A percentile compares a stretch with the other conserved stretches of the same genome.
phyloP scores from a whole-genome alignment of 2,888 invertebrate species.

The Himalopsyche tibetana region DNA sequence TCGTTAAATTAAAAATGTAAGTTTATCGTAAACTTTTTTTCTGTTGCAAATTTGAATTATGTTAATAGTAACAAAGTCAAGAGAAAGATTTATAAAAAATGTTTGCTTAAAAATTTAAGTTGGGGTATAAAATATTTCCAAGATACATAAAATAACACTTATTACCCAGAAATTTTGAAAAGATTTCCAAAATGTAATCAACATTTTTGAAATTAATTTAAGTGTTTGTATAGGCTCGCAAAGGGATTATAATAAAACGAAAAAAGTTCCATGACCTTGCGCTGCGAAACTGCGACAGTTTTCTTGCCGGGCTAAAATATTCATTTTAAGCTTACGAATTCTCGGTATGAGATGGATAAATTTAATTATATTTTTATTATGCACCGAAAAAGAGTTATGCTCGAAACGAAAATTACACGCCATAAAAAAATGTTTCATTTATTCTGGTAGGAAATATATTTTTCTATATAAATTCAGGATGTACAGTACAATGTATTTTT shows the following conservation, averaged over 20 bases:
- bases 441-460: neutral
- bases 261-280: conserved; percentile 17
- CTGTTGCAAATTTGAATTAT: no score
- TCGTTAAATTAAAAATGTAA: no score
- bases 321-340: conserved; percentile 12
- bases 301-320: neutral
- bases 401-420: neutral
- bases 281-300: neutral
- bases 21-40: no score
- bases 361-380: conserved; percentile 34
- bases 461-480: neutral
- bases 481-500: no score
- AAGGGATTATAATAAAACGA: conserved; percentile 29
- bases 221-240: conserved; percentile 30
- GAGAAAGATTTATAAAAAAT: neutral
- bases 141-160: conserved; percentile 26
- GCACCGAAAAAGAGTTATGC: conserved; percentile 16
- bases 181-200: conserved; percentile 30
- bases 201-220: conserved; percentile 12
- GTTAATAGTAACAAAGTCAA: no score
- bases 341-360: conserved; percentile 1
- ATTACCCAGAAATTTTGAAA: conserved; percentile 1
- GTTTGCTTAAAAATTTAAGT: conserved; percentile 1
- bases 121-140: conserved; percentile 11
- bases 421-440: conserved; percentile 7